These are phyloP conservation scores for Drosophila robusta DNA, from an alignment of 2,888 invertebrate species.

Conservation along the genomic window DNA sequence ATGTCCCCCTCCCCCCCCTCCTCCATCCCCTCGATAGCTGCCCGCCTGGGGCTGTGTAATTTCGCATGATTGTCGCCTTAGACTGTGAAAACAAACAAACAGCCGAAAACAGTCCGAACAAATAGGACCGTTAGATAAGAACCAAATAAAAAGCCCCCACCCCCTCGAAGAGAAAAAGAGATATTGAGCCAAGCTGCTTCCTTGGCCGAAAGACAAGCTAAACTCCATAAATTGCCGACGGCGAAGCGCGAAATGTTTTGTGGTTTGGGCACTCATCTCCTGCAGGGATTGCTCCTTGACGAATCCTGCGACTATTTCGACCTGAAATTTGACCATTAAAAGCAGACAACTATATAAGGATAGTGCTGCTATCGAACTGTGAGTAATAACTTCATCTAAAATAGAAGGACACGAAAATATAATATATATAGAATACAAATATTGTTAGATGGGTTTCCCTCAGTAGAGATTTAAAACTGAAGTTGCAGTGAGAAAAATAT, in stretches of 20 bases:
- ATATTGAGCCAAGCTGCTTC: conserved; percentile 22
- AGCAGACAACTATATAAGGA: no score
- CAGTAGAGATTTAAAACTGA: no score
- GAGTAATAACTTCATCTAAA: no score
- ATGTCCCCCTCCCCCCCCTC: conserved; percentile 28
- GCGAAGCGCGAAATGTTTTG: conserved; percentile 5
- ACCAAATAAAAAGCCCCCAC: background rate
- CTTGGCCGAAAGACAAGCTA: conserved; percentile 14
- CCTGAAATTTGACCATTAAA: background rate
- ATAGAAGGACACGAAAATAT: no score
- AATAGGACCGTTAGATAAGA: conserved; percentile 60
- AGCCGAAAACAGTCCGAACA: conserved; percentile 52
- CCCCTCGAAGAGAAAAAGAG: background rate
- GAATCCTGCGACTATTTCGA: background rate
- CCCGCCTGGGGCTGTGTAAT: conserved; percentile 54
- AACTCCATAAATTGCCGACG: conserved; percentile 10
- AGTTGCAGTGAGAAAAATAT: no score
- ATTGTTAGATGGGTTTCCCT: no score
- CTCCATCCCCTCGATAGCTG: accelerated
- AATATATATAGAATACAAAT: no score
- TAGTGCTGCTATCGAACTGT: no score
- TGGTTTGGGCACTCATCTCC: no score
- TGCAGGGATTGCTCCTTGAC: background rate
- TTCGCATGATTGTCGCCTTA: conserved; percentile 75
- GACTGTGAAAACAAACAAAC: conserved; percentile 72